phyloP scores from a whole-genome alignment of 2,888 invertebrate genomes.

The Synergus laeviventris region DNA sequence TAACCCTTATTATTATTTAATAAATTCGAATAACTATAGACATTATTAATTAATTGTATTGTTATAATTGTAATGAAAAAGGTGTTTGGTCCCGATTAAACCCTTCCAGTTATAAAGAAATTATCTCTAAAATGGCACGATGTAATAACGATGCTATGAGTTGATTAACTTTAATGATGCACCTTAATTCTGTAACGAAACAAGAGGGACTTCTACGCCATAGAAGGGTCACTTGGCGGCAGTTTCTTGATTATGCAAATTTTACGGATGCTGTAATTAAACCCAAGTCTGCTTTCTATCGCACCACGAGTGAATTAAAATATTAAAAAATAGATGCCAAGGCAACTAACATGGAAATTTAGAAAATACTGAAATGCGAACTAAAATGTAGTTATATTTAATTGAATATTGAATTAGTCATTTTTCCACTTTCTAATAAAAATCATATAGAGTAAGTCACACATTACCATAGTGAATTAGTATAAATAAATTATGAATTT shows the following conservation, averaged over 20 bases:
- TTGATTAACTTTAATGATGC: constrained; percentile 56
- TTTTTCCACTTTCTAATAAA: no score
- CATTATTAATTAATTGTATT: no score
- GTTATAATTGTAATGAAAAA: neutral
- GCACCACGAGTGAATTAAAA: neutral
- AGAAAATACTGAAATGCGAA: neutral
- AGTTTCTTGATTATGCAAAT: constrained; percentile 64
- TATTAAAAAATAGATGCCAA: neutral
- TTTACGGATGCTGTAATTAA: constrained; percentile 54
- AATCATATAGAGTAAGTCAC: no score
- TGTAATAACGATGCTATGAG: constrained; percentile 51
- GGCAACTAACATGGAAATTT: no score
- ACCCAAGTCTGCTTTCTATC: constrained; percentile 40
- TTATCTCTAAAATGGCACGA: constrained; percentile 40
- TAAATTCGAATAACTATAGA: no score
- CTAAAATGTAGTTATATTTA: neutral
- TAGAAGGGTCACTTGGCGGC: constrained; percentile 37
- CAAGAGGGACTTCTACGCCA: constrained; percentile 34
- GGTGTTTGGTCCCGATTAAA: neutral
- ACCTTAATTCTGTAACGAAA: constrained; percentile 39
- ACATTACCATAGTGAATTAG: no score
- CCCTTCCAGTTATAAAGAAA: neutral
- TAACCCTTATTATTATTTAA: neutral
- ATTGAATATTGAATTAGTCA: no score
- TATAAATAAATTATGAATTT: no score